phyloP scores from a whole-genome alignment of 2,797 vertebrate genomes.

The Rhabdophis nuchalis region DNA sequence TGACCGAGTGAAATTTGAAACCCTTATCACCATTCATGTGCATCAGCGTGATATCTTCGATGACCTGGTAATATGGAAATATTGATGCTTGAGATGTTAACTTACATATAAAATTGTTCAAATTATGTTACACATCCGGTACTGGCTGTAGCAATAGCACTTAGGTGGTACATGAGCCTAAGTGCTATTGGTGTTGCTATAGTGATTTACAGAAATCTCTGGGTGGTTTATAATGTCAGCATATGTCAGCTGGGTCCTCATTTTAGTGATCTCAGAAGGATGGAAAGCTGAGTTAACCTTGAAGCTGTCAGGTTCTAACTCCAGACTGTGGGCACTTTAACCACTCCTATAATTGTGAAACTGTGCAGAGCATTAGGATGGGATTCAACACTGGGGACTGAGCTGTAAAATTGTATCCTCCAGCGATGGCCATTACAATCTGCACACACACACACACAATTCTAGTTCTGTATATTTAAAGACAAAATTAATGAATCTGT shows the following conservation, averaged over 20 bases:
- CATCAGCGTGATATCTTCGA: conserved; percentile 78
- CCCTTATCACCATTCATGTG: conserved; percentile 76
- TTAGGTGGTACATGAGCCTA: background rate
- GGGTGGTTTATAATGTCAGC: background rate
- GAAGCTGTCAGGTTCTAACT: background rate
- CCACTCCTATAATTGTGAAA: background rate
- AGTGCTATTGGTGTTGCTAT: background rate
- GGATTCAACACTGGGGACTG: background rate
- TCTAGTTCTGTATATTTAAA: background rate
- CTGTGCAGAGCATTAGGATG: background rate
- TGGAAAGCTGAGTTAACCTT: background rate
- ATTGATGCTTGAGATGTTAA: conserved; percentile 27
- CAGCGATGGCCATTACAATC: background rate
- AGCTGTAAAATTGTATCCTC: background rate
- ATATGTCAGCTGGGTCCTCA: background rate
- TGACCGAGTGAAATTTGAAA: conserved; percentile 77
- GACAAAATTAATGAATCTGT: background rate
- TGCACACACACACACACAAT: background rate
- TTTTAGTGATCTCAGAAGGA: background rate
- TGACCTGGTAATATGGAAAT: conserved; percentile 71
- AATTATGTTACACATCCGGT: background rate
- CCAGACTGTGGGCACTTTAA: background rate
- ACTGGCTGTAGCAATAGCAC: background rate
- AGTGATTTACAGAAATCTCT: background rate
- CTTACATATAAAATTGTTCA: background rate